Percentiles rank a stretch among this genome's conserved stretches.
Conservation (phyloP, 2,797 vertebrate species). For the Neomorphus geoffroyi region DNA sequence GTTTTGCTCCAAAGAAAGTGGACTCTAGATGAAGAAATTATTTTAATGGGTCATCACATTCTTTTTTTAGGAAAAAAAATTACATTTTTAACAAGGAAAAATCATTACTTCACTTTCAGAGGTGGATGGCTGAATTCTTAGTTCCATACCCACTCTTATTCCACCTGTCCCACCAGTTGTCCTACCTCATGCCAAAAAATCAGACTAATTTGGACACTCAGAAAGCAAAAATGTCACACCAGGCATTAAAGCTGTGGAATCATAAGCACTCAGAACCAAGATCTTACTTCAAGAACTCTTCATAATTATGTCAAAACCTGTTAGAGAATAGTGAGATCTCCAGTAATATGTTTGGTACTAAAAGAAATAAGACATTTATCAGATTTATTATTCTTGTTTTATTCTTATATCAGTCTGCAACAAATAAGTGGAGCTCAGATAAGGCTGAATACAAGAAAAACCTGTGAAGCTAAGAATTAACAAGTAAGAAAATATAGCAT, state of each 20-base stretch:
- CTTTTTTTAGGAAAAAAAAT: too few relatives aligned
- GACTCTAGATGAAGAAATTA: not conserved
- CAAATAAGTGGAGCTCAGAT: not conserved
- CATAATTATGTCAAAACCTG: not conserved
- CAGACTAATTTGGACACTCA: not conserved
- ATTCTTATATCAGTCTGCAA: not conserved
- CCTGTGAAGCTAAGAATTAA: not conserved
- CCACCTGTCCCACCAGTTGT: not conserved
- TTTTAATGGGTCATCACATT: not conserved
- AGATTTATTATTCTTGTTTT: not conserved
- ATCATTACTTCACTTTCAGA: not conserved
- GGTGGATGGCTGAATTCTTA: not conserved
- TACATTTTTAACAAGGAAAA: not conserved
- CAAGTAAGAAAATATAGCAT: not conserved
- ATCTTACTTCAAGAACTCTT: not conserved
- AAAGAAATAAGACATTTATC: not conserved
- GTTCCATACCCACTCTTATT: not conserved
- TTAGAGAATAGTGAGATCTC: not conserved
- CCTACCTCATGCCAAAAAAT: not conserved
- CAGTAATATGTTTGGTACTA: not conserved
- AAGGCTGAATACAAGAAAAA: not conserved
- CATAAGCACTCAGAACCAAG: not conserved
- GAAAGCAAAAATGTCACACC: not conserved
- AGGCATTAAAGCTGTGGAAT: not conserved
- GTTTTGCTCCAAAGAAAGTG: not conserved